Conservation (phyloP, 2,113 vertebrate species). For the Actenoides lindsayi region DNA sequence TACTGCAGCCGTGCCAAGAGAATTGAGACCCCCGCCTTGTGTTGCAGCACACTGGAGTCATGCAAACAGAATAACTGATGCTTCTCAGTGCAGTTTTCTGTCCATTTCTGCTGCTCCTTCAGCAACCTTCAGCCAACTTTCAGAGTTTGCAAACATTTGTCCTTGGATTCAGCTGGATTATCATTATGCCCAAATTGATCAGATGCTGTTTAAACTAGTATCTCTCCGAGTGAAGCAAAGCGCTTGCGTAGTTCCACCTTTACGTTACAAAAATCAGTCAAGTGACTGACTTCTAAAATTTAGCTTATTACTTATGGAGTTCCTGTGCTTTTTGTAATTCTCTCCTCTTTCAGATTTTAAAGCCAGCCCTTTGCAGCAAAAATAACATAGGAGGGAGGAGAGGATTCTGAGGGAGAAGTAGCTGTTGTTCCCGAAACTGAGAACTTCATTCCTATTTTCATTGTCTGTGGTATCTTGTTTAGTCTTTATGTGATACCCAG, state of each 20-base stretch:
- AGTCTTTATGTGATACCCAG: not conserved
- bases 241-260: not conserved
- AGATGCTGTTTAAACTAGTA: not conserved
- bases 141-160: not conserved
- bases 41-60: not conserved
- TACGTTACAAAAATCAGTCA: not conserved
- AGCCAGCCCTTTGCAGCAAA: not conserved
- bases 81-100: not conserved
- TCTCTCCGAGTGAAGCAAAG: not conserved
- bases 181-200: not conserved
- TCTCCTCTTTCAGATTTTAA: not conserved
- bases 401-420: not conserved
- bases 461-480: not conserved
- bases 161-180: not conserved
- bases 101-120: not conserved
- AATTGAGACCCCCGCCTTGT: not conserved
- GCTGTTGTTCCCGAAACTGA: not conserved
- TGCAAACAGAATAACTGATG: not conserved
- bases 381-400: not conserved
- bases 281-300: not conserved
- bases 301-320: rapidly evolving
- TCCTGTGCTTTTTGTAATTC: not conserved
- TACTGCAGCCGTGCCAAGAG: not conserved
- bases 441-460: not conserved
- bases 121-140: not conserved